Evolutionary conservation across 2,888 invertebrate genomes (phyloP), one percentile per base, ranked within the genome.

Genomic region (Thumatha senex): DNA sequence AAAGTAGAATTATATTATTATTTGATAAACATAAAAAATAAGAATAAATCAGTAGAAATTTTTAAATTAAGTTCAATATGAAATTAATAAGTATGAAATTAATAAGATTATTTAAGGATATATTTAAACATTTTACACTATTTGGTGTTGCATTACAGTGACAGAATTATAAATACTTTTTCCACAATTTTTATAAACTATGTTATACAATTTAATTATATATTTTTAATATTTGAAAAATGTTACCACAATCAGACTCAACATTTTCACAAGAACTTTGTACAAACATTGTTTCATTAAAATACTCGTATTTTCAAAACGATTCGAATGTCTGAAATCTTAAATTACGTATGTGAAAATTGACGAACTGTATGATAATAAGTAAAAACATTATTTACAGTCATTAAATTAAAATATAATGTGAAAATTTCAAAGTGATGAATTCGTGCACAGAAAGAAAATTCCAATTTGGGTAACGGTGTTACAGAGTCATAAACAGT

Each of bases 91-190:
- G 13, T n/a, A 1, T 10, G 9, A 38, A 15, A 15, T 13, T 10
- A 10, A 15, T 11, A 13, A 11, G 13, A 15, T 38, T 38, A 2
- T 15, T 24, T 24, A 24, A 24, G 18, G 18, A 24, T 24, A 38
- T 38, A 10, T 72, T 74, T 73, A 73, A 72, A 69, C 58, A 68
- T 74, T 82, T 82, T 88, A 88, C 61, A 58, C 83, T 88, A 90
- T 82, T 89, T 89, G 89, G 89, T 90, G 87, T 89, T 86, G 82
- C 69, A 72, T 87, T 89, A 90, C 87, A 89, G 86, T 88, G 82
- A 80, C 72, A 71, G 67, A 56, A 56, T 69, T 73, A 74, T 74
- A 74, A 82, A 72, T 54, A 44, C n/a, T 35, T 60, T 75, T 72
- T 78, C 72, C 80, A 85, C 80, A 80, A 61, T 58, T 71, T 61